Evolutionary conservation across 2,113 vertebrate species (phyloP).

Genomic region (Regulus satrapa): DNA sequence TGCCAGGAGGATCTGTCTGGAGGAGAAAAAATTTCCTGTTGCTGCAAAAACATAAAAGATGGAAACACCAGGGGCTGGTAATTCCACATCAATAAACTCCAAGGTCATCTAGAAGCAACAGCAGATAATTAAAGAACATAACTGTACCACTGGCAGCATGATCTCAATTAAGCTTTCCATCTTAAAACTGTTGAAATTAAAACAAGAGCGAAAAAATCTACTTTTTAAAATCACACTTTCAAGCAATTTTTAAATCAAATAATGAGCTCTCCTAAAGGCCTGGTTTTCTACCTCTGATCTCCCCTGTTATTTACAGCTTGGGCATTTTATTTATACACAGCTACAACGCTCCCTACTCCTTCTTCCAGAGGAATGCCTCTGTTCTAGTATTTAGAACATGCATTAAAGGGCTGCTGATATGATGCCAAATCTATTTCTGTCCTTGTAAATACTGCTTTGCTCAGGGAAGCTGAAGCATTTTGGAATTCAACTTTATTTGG

Average conservation of each 20-base stretch:
- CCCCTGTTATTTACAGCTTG: not conserved
- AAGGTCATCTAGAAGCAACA: not conserved
- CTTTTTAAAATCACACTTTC: not conserved
- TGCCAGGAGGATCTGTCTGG: not conserved
- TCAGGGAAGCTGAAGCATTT: not conserved
- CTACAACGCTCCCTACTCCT: not conserved
- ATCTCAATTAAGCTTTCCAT: not conserved
- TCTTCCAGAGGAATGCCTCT: not conserved
- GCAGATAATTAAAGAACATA: not conserved
- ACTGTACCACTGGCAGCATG: not conserved
- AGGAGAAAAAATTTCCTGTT: not conserved
- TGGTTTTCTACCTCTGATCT: not conserved
- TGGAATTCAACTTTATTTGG: slow-evolving; percentile 30
- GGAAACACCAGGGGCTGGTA: not conserved
- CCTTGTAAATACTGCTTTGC: slow-evolving; percentile 22
- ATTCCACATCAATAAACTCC: not conserved
- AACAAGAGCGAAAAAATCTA: not conserved
- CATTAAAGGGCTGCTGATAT: not conserved
- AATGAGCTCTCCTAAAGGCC: not conserved
- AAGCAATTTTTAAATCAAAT: not conserved
- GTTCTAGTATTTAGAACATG: slow-evolving; percentile 38
- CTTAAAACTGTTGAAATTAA: not conserved
- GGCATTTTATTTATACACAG: not conserved
- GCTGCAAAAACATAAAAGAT: not conserved
- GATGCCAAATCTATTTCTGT: not conserved